Base-by-base conservation (phyloP, 1,140 invertebrate species). In the Pseudomyrmex flavicornis region DNA sequence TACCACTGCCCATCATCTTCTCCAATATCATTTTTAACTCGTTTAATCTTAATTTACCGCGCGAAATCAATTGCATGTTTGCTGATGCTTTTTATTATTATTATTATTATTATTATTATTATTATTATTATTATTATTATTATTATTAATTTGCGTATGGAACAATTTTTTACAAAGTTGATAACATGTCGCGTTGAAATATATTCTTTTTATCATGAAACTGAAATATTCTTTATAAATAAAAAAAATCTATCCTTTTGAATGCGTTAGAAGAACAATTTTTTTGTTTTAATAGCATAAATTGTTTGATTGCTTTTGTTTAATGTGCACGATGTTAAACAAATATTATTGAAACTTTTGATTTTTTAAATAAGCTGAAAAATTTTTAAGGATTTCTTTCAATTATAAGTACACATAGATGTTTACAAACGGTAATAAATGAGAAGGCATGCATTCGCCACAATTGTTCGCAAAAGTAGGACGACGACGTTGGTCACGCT, bases 381-480 rank as follows among this genome's bases (percentile, higher is more conserved):
- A 35, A 12, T 61, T 50, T 20, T 13, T 15, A 59, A 26, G 2
- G 22, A 75, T 20, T 76, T n/a, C n/a, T 12, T 4, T 17, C 20
- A 22, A 63, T 75, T 44, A 22, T n/a, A 26, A 44, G 20, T 12
- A 65, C 46, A n/a, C 20, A n/a, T 15, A 7, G 44, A 80, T 70
- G 4, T 35, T 35, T 35, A 35, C 35, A 61, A 80, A 80, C 15
- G 10, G 12, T 20, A 22, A 10, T 17, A 58, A 50, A 70, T 83
- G 66, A 66, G 86, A 2, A 22, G 58, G 22, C 35, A 58, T 48
- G 62, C 65, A 35, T n/a, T 59, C 59, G 66, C 22, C 85, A 82
- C 77, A 84, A 88, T 85, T 72, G 75, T 58, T 73, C 74, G 73
- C n/a, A 58, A 82, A 88, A 88, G 83, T 88, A 85, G 87, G 83